A percentile compares a stretch with the other conserved stretches of the same genome.
Conservation (phyloP, 1,140 invertebrate genomes). For the Drosophila sturtevanti region DNA sequence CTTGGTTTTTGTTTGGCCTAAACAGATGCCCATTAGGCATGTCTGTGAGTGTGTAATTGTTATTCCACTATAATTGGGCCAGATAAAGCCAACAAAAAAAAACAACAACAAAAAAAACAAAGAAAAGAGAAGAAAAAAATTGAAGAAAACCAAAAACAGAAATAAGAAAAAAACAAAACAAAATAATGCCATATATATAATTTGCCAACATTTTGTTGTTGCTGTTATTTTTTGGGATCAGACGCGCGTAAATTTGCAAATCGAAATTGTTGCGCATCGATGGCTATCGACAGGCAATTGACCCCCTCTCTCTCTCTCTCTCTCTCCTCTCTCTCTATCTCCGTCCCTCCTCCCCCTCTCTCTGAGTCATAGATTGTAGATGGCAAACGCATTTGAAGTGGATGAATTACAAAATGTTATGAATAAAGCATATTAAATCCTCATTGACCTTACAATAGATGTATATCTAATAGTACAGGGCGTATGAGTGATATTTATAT, state of each 20-base stretch:
- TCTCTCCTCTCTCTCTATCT: too few relatives aligned
- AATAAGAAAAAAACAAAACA: conserved; percentile 27
- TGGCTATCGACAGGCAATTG: conserved; percentile 40
- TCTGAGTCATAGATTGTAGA: conserved; percentile 12
- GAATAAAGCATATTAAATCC: neutral
- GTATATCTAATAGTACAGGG: neutral
- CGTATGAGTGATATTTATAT: conserved; percentile 5
- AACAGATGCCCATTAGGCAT: conserved; percentile 55
- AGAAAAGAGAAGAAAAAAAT: conserved; percentile 19
- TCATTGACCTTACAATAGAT: conserved; percentile 11
- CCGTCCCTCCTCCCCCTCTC: too few relatives aligned
- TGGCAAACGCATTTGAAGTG: neutral
- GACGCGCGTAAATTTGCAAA: conserved; percentile 66
- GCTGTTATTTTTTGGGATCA: conserved; percentile 7
- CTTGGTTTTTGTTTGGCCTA: conserved; percentile 19
- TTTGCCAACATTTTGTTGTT: conserved; percentile 35
- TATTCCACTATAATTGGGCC: conserved; percentile 74
- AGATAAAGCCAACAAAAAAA: conserved; percentile 36
- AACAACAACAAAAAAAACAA: conserved; percentile 30
- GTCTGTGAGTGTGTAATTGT: conserved; percentile 56
- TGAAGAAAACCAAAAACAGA: too few relatives aligned
- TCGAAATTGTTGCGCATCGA: conserved; percentile 44
- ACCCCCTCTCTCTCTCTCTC: neutral
- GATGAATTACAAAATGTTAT: neutral
- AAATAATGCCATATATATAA: conserved; percentile 1